A percentile compares a stretch with the other conserved stretches of the same genome.
These are phyloP conservation scores for Spodoptera frugiperda DNA, from an alignment of 1,140 invertebrate species.

Conservation along the genomic window DNA sequence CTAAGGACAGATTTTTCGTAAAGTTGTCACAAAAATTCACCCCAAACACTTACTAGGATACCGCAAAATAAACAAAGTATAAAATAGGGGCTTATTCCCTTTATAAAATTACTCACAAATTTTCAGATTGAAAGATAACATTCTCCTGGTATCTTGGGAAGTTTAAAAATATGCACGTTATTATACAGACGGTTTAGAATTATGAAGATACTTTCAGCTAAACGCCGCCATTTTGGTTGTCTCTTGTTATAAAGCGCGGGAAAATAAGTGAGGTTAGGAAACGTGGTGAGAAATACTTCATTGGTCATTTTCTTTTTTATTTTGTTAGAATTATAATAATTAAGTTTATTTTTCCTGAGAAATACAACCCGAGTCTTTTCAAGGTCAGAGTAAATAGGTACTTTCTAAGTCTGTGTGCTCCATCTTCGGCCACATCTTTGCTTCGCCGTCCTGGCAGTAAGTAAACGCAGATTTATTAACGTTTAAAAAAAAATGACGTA, in stretches of 20 bases:
- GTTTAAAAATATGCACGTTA: slow-evolving; percentile 32
- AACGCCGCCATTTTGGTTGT: background rate
- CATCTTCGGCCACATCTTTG: too few relatives aligned
- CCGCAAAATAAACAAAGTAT: slow-evolving; percentile 52
- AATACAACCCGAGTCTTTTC: too few relatives aligned
- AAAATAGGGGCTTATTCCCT: slow-evolving; percentile 47
- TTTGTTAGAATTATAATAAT: too few relatives aligned
- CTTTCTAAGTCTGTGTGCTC: too few relatives aligned
- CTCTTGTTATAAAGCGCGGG: background rate
- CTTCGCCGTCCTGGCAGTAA: too few relatives aligned
- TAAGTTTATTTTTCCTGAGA: too few relatives aligned
- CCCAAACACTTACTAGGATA: slow-evolving; percentile 7
- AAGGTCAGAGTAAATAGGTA: too few relatives aligned
- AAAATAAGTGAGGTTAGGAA: background rate
- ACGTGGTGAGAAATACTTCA: too few relatives aligned
- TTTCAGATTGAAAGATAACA: slow-evolving; percentile 52
- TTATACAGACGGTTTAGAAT: slow-evolving; percentile 21
- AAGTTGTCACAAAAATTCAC: background rate
- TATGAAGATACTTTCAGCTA: slow-evolving; percentile 6
- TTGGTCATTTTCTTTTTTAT: too few relatives aligned
- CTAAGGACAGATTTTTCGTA: too few relatives aligned
- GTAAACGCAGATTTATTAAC: too few relatives aligned
- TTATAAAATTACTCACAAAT: slow-evolving; percentile 46
- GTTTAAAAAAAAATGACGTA: too few relatives aligned
- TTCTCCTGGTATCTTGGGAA: slow-evolving; percentile 33